A percentile compares a stretch with the other conserved stretches of the same genome.
phyloP scores from a whole-genome alignment of 1,140 invertebrate species.

The Muscidifurax raptorellus region DNA sequence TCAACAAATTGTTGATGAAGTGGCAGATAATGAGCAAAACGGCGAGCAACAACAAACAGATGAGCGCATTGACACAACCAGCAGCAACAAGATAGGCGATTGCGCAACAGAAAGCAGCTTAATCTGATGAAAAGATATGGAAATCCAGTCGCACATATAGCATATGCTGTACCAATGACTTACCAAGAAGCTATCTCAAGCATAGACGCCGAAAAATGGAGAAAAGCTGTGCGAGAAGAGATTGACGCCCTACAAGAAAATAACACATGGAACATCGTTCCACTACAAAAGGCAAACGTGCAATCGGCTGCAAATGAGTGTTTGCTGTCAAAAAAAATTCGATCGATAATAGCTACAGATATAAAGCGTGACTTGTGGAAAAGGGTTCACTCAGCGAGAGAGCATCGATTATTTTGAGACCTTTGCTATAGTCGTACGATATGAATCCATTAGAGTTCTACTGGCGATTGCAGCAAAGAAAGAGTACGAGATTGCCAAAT shows the following conservation, averaged over 20 bases:
- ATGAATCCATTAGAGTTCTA: slow-evolving; percentile 61
- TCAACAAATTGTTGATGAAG: background rate
- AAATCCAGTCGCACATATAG: slow-evolving; percentile 9
- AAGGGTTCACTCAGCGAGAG: slow-evolving; percentile 58
- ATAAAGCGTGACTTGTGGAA: slow-evolving; percentile 50
- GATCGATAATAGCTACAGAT: slow-evolving; percentile 35
- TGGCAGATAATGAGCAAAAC: no score
- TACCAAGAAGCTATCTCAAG: slow-evolving; percentile 55
- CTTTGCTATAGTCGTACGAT: slow-evolving; percentile 57
- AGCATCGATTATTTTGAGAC: slow-evolving; percentile 63
- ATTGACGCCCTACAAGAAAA: slow-evolving; percentile 57
- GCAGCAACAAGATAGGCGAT: background rate
- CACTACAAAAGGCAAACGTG: slow-evolving; percentile 51
- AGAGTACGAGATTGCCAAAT: slow-evolving; percentile 50
- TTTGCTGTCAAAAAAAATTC: slow-evolving; percentile 63
- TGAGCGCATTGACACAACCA: no score
- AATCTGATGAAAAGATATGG: background rate
- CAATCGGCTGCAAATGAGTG: slow-evolving; percentile 63
- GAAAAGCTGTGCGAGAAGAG: slow-evolving; percentile 60
- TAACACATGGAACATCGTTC: slow-evolving; percentile 59
- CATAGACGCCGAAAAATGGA: slow-evolving; percentile 58
- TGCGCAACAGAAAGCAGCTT: background rate
- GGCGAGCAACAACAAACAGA: no score
- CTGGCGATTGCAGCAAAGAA: slow-evolving; percentile 44
- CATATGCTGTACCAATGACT: slow-evolving; percentile 41